phyloP scores from a whole-genome alignment of 2,113 vertebrate genomes.

The Anoura caudifer region DNA sequence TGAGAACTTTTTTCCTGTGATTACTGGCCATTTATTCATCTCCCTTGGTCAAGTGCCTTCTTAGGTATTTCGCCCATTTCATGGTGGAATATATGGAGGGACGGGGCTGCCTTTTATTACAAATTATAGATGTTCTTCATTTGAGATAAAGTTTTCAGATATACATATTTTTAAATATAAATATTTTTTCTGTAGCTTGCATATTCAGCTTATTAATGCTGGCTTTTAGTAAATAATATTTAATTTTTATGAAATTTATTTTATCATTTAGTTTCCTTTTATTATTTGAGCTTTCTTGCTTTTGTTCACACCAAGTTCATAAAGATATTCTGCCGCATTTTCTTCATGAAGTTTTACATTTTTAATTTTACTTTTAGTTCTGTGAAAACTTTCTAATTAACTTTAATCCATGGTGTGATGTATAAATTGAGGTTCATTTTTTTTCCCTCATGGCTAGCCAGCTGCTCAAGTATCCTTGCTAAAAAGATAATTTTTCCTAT shows the following conservation, averaged over 20 bases:
- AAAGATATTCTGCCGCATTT: background rate
- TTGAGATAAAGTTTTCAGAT: background rate
- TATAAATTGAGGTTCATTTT: background rate
- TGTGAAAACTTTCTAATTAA: background rate
- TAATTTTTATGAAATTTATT: background rate
- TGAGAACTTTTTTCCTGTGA: background rate
- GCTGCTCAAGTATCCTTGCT: background rate
- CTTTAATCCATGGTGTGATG: background rate
- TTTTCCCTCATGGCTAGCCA: background rate
- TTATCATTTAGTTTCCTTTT: background rate
- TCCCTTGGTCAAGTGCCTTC: background rate
- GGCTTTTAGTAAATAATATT: background rate
- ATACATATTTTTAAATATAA: background rate
- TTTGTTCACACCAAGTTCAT: background rate
- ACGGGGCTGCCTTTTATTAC: background rate
- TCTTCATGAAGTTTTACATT: background rate
- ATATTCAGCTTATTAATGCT: background rate
- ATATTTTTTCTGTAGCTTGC: background rate
- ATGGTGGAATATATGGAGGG: background rate
- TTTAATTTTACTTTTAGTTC: background rate
- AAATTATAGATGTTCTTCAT: background rate
- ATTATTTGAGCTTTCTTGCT: background rate
- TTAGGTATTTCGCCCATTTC: background rate
- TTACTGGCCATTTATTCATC: background rate
- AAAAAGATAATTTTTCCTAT: background rate